Conservation (phyloP, 2,797 vertebrate species). For the Enteromius paludinosus region DNA sequence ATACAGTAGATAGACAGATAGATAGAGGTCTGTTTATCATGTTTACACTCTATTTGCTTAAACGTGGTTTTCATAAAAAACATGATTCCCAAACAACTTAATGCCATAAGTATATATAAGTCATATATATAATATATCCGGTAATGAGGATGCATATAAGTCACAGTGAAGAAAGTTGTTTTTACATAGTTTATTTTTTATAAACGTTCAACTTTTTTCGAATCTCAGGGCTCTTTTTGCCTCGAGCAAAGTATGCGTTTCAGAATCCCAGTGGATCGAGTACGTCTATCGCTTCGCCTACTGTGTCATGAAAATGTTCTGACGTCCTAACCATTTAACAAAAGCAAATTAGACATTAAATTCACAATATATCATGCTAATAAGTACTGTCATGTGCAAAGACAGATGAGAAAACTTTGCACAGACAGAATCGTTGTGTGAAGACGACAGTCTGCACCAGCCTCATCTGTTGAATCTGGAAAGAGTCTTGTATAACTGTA, state of each 20-base stretch:
- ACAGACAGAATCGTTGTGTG: neutral
- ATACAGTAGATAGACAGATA: too few relatives aligned
- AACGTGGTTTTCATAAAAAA: neutral
- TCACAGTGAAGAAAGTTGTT: neutral
- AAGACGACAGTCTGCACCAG: neutral
- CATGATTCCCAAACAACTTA: neutral
- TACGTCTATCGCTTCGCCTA: neutral
- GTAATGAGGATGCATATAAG: neutral
- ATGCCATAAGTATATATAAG: neutral
- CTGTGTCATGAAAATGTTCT: neutral
- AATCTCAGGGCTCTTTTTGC: neutral
- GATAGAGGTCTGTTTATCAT: neutral
- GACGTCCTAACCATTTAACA: neutral
- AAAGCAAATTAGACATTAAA: neutral
- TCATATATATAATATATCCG: too few relatives aligned
- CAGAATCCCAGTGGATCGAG: neutral
- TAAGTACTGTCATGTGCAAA: neutral
- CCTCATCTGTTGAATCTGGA: constrained; percentile 46
- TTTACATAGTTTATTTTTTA: neutral
- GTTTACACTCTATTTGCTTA: neutral
- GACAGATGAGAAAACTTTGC: constrained; percentile 9
- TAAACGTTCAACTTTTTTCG: neutral
- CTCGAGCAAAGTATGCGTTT: neutral
- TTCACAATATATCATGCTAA: neutral
- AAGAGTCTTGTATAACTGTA: constrained; percentile 34